phyloP scores from a whole-genome alignment of 2,888 invertebrate species.

The Netelia virgata region DNA sequence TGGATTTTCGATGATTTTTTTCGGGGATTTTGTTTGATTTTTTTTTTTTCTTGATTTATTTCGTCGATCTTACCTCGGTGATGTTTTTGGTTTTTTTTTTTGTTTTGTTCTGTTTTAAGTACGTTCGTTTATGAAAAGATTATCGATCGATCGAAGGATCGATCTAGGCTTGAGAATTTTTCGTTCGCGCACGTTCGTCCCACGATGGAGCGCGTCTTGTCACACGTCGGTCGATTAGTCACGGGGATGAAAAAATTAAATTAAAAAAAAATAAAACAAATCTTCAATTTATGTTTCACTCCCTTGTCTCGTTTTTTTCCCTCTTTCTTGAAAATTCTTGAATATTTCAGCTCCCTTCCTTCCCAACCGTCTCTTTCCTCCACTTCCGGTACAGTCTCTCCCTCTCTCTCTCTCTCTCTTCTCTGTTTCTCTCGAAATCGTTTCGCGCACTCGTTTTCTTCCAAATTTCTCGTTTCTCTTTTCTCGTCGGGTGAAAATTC shows the following conservation, averaged over 20 bases:
- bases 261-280: slow-evolving; percentile 14
- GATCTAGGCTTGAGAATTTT: slow-evolving; percentile 29
- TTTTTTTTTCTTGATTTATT: not conserved
- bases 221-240: not conserved
- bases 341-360: slow-evolving; percentile 11
- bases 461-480: not conserved
- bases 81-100: slow-evolving; percentile 13
- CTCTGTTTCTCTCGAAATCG: not conserved
- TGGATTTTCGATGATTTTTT: not conserved
- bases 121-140: not conserved
- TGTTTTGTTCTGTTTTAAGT: too few relatives aligned
- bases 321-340: slow-evolving; percentile 20
- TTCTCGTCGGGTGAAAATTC: not conserved
- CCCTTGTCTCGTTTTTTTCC: not conserved
- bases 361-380: not conserved
- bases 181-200: slow-evolving; percentile 19
- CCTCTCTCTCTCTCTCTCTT: not conserved
- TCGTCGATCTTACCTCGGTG: slow-evolving; percentile 50
- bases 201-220: slow-evolving; percentile 42
- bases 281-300: not conserved
- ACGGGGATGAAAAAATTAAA: not conserved
- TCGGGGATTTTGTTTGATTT: not conserved
- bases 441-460: not conserved
- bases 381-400: not conserved
- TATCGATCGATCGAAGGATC: slow-evolving; percentile 27